Conservation (phyloP, 2,888 invertebrate genomes). For the Silvanus unidentatus region DNA sequence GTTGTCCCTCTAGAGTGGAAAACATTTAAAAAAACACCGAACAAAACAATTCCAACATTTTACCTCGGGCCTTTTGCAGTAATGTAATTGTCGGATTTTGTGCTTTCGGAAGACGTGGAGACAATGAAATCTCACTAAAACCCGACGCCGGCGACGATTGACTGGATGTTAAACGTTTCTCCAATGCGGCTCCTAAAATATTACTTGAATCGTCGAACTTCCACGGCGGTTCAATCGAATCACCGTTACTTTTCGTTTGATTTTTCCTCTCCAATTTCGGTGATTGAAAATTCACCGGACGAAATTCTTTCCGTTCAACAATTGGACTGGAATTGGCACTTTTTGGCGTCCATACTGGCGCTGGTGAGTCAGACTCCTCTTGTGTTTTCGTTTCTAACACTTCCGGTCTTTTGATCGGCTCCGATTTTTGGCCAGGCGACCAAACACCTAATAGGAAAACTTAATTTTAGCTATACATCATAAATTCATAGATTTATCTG, state of each 20-base stretch:
- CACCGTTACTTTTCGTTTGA: not conserved
- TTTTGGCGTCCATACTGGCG: conserved; percentile 74
- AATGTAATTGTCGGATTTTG: conserved; percentile 85
- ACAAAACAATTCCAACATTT: not conserved
- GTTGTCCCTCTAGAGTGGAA: conserved; percentile 66
- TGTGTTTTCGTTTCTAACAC: no score
- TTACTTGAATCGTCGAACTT: conserved; percentile 23
- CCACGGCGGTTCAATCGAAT: conserved; percentile 17
- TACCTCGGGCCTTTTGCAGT: conserved; percentile 84
- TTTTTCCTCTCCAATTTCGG: conserved; percentile 50
- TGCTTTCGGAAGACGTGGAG: conserved; percentile 61
- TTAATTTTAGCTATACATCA: not conserved
- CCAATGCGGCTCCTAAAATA: conserved; percentile 26
- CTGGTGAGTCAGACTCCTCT: conserved; percentile 53
- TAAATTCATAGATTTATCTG: conserved; percentile 10
- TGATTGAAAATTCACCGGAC: conserved; percentile 71
- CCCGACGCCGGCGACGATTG: conserved; percentile 63
- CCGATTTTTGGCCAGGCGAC: conserved; percentile 51
- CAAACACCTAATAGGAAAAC: conserved; percentile 47
- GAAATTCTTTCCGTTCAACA: conserved; percentile 69
- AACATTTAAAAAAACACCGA: not conserved
- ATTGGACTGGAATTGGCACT: conserved; percentile 67
- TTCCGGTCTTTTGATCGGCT: conserved; percentile 19
- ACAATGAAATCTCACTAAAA: conserved; percentile 42
- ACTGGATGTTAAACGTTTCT: conserved; percentile 49